These are phyloP conservation scores for Catostomus latipinnis DNA, from an alignment of 2,797 vertebrate species.

Conservation along the genomic window DNA sequence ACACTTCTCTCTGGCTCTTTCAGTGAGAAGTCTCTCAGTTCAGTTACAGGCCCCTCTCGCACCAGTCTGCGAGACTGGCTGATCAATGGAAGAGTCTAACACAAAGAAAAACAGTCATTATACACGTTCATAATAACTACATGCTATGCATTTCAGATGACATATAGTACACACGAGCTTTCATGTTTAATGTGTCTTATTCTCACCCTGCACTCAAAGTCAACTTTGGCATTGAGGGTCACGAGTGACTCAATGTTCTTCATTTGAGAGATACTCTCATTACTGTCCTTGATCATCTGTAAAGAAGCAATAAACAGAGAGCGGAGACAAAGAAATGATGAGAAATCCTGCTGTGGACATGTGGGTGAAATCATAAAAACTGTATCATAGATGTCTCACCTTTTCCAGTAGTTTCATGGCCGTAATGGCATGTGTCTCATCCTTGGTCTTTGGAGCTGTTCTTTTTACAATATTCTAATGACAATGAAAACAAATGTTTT, in stretches of 20 bases:
- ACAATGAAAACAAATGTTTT: constrained; percentile 5
- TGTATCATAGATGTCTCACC: constrained; percentile 64
- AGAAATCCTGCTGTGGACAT: neutral
- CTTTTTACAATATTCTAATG: constrained; percentile 94
- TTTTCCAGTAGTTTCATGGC: constrained; percentile 89
- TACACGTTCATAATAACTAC: neutral
- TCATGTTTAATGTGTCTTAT: neutral
- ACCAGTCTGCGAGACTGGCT: constrained; percentile 93
- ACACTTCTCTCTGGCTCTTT: constrained; percentile 85
- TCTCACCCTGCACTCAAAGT: constrained; percentile 94
- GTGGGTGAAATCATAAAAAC: neutral
- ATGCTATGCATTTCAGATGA: too few species aligned
- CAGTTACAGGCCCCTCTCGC: constrained; percentile 83
- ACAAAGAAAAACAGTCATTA: constrained; percentile 16
- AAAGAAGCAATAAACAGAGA: neutral
- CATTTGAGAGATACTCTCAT: constrained; percentile 94
- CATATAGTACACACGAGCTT: too few species aligned
- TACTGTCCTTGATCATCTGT: constrained; percentile 94
- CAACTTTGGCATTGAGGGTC: constrained; percentile 91
- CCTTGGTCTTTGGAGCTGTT: constrained; percentile 83
- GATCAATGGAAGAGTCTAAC: constrained; percentile 93
- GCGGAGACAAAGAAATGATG: neutral
- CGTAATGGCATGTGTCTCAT: constrained; percentile 89
- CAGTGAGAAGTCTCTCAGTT: constrained; percentile 80
- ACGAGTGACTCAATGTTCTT: constrained; percentile 94